Base-by-base conservation (phyloP, 1,140 invertebrate species). In the Drosophila ironensis region DNA sequence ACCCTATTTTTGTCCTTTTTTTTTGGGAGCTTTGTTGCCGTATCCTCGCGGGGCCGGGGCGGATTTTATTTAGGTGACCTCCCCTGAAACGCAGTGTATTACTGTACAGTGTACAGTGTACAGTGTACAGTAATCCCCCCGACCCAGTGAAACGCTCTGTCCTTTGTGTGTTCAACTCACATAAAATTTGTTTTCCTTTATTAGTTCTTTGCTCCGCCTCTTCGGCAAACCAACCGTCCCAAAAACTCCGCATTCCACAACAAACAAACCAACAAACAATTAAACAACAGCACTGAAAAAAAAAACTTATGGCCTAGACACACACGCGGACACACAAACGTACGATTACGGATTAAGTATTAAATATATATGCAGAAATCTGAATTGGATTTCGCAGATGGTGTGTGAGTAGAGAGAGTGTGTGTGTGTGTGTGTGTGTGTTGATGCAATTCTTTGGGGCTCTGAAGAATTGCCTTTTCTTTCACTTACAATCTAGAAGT, bases 141-240 rank as follows among this genome's bases (percentile, higher is more conserved):
- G 27, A 14, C 25, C 20, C 4, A 69, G 59, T 47, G 41, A 72
- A 53, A 45, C 24, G 17, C 37, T 25, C 40, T 61, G 19, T 28
- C 50, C 50, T 70, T 52, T 66, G 46, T 78, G 45, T 71, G 70
- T 67, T 86, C 45, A 86, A 80, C 80, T 80, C 80, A 80, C 80
- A 84, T 74, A 71, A 56, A 84, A 82, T 72, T 78, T 71, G 59
- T 69, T 86, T 73, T n/a, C n/a, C n/a, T n/a, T 86, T 70, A 86
- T 84, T 84, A 86, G 74, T 78, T 84, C 14, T 33, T 33, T 9
- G 30, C 14, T 82, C 41, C 52, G 47, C 47, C 44, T 64, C 70
- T n/a, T n/a, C n/a, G n/a, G n/a, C n/a, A n/a, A n/a, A n/a, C n/a
- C n/a, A n/a, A 70, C 27, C 72, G 48, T 28, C 35, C 22, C 25